These are phyloP conservation scores for Drosophila teissieri DNA, from an alignment of 1,140 invertebrate genomes.

Conservation along the genomic window DNA sequence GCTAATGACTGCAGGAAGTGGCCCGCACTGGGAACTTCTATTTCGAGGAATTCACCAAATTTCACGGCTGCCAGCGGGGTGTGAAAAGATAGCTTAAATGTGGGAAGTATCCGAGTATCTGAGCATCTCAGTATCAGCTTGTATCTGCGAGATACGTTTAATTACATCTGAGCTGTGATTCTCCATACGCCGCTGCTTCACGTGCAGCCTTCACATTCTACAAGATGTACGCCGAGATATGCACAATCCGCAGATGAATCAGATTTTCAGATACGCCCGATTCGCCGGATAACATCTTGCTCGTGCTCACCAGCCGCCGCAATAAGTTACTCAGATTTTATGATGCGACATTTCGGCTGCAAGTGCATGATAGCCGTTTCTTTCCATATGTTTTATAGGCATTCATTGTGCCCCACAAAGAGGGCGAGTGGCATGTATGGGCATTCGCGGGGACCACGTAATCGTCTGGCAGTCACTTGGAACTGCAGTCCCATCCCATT, in stretches of 20 bases:
- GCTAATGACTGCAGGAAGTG: conserved; percentile 39
- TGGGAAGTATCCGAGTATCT: not conserved
- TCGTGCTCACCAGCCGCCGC: not conserved
- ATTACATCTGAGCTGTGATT: too few species aligned
- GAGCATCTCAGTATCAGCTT: not conserved
- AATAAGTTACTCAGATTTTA: conserved; percentile 3
- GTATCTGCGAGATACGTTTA: not conserved
- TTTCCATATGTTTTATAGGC: conserved; percentile 2
- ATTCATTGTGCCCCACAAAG: conserved; percentile 19
- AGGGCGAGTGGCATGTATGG: not conserved
- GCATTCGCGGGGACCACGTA: conserved; percentile 32
- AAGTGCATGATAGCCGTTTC: conserved; percentile 14
- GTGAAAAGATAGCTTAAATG: not conserved
- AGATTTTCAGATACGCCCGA: not conserved
- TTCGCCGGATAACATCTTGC: not conserved
- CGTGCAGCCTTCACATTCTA: not conserved
- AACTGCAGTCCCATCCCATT: conserved; percentile 1
- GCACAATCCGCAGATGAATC: not conserved
- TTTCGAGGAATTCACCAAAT: conserved; percentile 39
- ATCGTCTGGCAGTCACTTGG: conserved; percentile 19
- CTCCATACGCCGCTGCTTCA: not conserved
- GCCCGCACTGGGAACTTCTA: conserved; percentile 28
- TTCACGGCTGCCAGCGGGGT: conserved; percentile 23
- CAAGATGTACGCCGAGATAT: not conserved
- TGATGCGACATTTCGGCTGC: conserved; percentile 5